Evolutionary conservation across 1,140 invertebrate species (phyloP).

Genomic region (Euglossa dilemma): DNA sequence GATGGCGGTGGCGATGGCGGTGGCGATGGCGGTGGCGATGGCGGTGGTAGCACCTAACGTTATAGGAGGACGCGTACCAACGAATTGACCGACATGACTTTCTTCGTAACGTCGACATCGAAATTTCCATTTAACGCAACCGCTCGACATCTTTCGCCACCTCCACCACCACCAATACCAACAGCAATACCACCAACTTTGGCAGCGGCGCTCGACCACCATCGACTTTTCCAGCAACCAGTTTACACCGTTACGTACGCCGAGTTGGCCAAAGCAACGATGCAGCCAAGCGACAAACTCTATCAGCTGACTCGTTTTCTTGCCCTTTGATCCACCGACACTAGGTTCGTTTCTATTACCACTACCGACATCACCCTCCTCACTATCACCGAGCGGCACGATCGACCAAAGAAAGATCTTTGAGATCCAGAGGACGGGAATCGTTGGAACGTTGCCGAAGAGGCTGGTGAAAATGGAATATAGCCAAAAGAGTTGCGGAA

Average conservation of each 20-base stretch:
- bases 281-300: constrained; percentile 3
- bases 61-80: not conserved
- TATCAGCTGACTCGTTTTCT: not conserved
- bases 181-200: constrained; percentile 55
- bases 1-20: not conserved
- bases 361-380: not conserved
- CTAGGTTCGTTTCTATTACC: no score
- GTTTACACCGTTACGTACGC: constrained; percentile 19
- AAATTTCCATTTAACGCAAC: constrained; percentile 24
- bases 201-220: constrained; percentile 58
- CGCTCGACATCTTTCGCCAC: constrained; percentile 31
- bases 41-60: not conserved
- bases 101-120: not conserved
- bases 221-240: constrained; percentile 53
- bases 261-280: not conserved
- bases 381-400: not conserved
- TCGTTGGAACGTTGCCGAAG: constrained; percentile 20
- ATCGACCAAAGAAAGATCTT: not conserved
- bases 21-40: not conserved
- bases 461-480: constrained; percentile 39
- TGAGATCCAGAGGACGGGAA: constrained; percentile 9
- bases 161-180: constrained; percentile 58
- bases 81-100: not conserved
- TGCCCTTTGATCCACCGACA: not conserved
- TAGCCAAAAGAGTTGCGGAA: constrained; percentile 47